These are phyloP conservation scores for Entomobrya proxima DNA, from an alignment of 2,888 invertebrate species.

Conservation along the genomic window DNA sequence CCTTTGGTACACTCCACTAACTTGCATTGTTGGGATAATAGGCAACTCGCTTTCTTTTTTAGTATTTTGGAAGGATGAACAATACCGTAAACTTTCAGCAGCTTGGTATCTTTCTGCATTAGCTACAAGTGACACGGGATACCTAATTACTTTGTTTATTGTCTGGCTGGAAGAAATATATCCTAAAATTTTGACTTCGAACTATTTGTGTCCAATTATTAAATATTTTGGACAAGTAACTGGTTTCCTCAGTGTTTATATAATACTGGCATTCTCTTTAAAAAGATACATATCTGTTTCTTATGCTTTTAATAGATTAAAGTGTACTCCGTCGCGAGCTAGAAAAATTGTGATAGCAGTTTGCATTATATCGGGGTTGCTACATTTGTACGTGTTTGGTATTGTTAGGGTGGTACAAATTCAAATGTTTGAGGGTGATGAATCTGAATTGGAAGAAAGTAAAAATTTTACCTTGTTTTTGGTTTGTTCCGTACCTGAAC, in stretches of 20 bases:
- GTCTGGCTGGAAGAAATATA: neutral
- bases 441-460: neutral
- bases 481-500: neutral
- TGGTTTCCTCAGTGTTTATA: neutral
- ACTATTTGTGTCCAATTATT: neutral
- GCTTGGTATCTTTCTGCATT: neutral
- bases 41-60: no score
- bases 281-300: no score
- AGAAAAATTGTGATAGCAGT: neutral
- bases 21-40: no score
- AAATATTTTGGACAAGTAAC: neutral
- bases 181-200: neutral
- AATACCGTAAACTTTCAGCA: neutral
- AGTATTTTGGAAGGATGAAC: neutral
- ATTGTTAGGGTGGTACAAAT: neutral
- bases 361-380: neutral
- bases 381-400: no score
- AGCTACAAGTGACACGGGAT: neutral
- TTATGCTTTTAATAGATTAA: no score
- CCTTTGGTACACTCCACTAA: no score
- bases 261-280: neutral
- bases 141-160: no score
- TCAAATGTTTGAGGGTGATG: neutral
- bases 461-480: no score
- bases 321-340: neutral